Conservation (phyloP, 1,140 invertebrate genomes). For the Drosophila sucinea region DNA sequence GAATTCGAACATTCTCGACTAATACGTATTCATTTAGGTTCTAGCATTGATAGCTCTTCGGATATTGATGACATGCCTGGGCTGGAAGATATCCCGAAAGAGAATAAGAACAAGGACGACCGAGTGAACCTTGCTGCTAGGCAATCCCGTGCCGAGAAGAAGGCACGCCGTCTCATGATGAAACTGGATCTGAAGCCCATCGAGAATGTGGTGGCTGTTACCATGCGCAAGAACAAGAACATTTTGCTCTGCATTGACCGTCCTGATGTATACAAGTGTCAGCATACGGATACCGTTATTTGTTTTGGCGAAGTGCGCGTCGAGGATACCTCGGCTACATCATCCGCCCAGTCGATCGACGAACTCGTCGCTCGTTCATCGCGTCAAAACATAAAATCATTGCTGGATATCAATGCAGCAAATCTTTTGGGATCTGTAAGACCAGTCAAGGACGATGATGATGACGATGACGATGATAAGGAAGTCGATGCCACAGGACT, state of each 20-base stretch:
- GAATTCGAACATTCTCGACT: too few species aligned
- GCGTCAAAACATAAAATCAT: background rate
- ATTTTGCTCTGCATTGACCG: slow-evolving; percentile 52
- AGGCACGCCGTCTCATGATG: slow-evolving; percentile 59
- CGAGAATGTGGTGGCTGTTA: slow-evolving; percentile 44
- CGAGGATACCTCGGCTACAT: slow-evolving; percentile 46
- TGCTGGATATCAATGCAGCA: background rate
- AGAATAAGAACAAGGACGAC: background rate
- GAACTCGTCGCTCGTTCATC: slow-evolving; percentile 26
- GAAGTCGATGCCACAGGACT: slow-evolving; percentile 21
- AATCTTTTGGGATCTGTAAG: background rate
- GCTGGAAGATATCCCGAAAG: background rate
- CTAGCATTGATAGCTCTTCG: background rate
- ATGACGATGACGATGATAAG: slow-evolving; percentile 11
- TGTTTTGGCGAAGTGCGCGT: slow-evolving; percentile 52
- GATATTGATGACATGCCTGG: slow-evolving; percentile 42
- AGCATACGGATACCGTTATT: slow-evolving; percentile 43
- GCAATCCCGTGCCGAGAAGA: slow-evolving; percentile 60
- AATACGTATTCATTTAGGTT: background rate
- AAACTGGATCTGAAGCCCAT: slow-evolving; percentile 59
- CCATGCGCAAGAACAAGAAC: slow-evolving; percentile 64
- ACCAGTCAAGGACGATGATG: background rate
- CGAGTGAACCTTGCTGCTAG: background rate
- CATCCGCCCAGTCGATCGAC: slow-evolving; percentile 46
- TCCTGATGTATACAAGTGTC: slow-evolving; percentile 54